Conservation (phyloP, 2,113 vertebrate species). For the Syrmaticus mikado region DNA sequence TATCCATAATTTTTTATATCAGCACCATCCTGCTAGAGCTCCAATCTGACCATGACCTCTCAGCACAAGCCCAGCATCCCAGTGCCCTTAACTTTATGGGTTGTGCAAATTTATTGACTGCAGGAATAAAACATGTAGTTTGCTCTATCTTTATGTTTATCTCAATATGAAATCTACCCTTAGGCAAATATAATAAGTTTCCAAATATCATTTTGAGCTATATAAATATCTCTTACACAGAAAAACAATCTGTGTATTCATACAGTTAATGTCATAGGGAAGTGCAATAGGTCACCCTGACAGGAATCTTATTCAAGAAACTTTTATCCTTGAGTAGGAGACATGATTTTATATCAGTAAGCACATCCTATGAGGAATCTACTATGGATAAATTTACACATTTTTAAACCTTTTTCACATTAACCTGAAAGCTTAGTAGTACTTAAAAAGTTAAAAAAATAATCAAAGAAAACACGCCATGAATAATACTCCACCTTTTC, state of each 20-base stretch:
- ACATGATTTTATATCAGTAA: neutral
- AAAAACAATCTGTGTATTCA: slow-evolving; percentile 20
- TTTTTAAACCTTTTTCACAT: neutral
- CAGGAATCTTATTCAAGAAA: neutral
- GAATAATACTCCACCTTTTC: neutral
- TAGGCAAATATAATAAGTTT: slow-evolving; percentile 19
- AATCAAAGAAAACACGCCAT: neutral
- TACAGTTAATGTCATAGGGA: neutral
- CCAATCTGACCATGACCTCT: neutral
- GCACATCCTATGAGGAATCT: neutral
- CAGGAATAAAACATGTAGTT: neutral
- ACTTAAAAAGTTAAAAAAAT: neutral
- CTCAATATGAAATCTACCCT: slow-evolving; percentile 1
- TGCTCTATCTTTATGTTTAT: neutral
- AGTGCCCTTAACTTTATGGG: neutral
- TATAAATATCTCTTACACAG: slow-evolving; percentile 12
- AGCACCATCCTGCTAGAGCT: neutral
- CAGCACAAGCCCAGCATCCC: neutral
- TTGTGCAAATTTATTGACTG: neutral
- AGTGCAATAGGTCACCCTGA: neutral
- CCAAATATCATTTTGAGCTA: neutral
- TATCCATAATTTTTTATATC: neutral
- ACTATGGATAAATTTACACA: neutral
- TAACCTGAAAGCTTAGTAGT: neutral
- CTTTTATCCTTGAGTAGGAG: neutral